Base-by-base conservation (phyloP, 2,113 vertebrate genomes). In the Pseudois nayaur region DNA sequence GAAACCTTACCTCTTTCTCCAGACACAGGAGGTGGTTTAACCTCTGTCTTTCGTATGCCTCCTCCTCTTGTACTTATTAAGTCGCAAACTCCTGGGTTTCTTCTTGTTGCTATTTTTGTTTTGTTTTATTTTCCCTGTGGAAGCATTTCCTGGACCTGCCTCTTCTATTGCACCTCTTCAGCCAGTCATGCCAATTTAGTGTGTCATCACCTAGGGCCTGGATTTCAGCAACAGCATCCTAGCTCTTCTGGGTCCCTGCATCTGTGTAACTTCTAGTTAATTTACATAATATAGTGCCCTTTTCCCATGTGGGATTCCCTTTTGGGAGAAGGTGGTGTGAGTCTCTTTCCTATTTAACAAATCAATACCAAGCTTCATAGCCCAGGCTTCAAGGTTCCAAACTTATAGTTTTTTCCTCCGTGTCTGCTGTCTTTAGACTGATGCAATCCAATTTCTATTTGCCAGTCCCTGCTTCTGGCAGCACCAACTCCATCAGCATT, bases 141-240 rank as follows among this genome's bases (percentile, higher is more conserved):
- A 83, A 96, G 33, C 29, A 67, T 76, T 76, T 95, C 95, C 79
- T 89, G 21, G 57, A 27, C 45, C 36, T 92, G 40, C n/a, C 48
- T 92, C 52, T 83, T 87, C n/a, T 81, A 21, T 43, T 86, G 13
- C 19, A 23, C 74, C 62, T 81, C 74, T 84, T 23, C 27, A 85
- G 85, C 5, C 64, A 59, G 25, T 54, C 8, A 4, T 88, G 45
- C 16, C 48, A 13, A 19, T 57, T 87, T 36, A 43, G 2, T 67
- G 36, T 89, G 87, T 94, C 92, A 36, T 90, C 97, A 92, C 40
- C 89, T 40, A 71, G 40, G 81, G 31, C 87, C 87, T 85, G 59
- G 74, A 71, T 87, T 82, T 25, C 76, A 89, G 50, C 71, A 64
- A 83, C 57, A 48, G 71, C 16, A 36, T 2, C 59, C 55, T 52